Base-by-base conservation (phyloP, 1,140 invertebrate species). In the Teleopsis dalmanni region DNA sequence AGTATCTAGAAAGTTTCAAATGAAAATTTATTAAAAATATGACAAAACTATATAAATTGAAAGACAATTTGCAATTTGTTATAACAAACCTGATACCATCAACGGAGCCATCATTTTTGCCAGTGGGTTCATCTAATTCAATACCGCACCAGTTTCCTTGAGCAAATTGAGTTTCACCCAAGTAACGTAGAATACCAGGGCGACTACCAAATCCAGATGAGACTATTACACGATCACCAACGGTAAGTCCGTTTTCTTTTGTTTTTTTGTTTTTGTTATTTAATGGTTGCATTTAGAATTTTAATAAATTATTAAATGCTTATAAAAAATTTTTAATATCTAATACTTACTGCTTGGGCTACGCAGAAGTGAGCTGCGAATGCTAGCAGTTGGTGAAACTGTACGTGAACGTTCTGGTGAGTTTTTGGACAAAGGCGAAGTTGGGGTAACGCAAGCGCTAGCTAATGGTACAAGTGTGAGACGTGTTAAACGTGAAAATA, bases 81-180 rank as follows among this genome's bases (percentile, higher is more conserved):
- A n/a, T n/a, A n/a, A 50, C 38, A 9, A 57, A 88, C 85, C 85
- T 85, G 66, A 82, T 83, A 35, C 83, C 93, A 55, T 82, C 88
- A 33, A 98, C 91, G 34, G 88, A 86, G 36, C 95, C 94, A 73
- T 98, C 93, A 75, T 98, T 97, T 73, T 97, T 97, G 29, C 95
- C 95, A 47, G 86, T 73, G 1, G 91, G 83, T 50, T 95, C 92
- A 65, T 96, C 92, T 51, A 98, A 75, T 73, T 97, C 92, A 19
- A 98, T 85, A 13, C 95, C 95, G 50, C 88, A 93, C 93, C 93
- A 97, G 57, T 91, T 82, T 14, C 94, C 93, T 18, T 81, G 65
- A 9, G 92, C 91, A 72, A 97, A 97, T 51, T 93, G 86, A 31
- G 92, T 89, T 18, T 75, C 72, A 13, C 94, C 94, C 44, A 92